Base-by-base conservation (phyloP, 2,888 invertebrate genomes). In the Ommatoiulus sabulosus region DNA sequence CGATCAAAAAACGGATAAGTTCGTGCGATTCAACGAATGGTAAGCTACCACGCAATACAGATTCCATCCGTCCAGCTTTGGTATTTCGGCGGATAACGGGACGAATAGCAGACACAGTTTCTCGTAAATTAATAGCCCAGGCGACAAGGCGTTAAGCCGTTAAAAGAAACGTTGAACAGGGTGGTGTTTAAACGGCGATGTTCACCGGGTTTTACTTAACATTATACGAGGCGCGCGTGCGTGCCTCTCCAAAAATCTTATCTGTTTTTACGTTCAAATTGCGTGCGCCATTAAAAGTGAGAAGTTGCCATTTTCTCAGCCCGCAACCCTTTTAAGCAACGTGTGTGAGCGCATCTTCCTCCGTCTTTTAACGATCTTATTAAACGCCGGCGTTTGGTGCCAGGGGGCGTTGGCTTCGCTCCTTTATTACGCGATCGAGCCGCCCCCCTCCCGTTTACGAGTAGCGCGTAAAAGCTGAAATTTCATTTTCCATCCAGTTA, bases 401-500 rank as follows among this genome's bases (percentile, higher is more conserved):
- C 24, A 80, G 80, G 80, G 80, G 80, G 80, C 80, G 80, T 80
- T 80, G 1, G 2, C 4, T 80, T 80, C 80, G 80, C 80, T 12
- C 35, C 24, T 80, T 80, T 80, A 80, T 80, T 80, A 35, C 80
- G 80, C 35, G 35, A 80, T 80, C 80, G 35, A 35, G 24, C 72
- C n/a, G n/a, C n/a, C n/a, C n/a, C n/a, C n/a, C n/a, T 5, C 57
- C 17, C 57, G 57, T 63, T 63, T 63, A 63, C 57, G 57, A 63
- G 57, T 35, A 8, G 35, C 24, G 80, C 7, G 1, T 80, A 80
- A 80, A 80, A 80, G 20, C n/a, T 80, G 80, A 80, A 80, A 80
- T 80, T 80, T 80, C 80, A 80, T 80, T 80, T 80, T 80, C 80
- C 80, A 80, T 80, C 80, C 80, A 35, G 35, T 35, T 80, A 35